Conservation (phyloP, 2,113 vertebrate species). For the Melanerpes aurifrons region DNA sequence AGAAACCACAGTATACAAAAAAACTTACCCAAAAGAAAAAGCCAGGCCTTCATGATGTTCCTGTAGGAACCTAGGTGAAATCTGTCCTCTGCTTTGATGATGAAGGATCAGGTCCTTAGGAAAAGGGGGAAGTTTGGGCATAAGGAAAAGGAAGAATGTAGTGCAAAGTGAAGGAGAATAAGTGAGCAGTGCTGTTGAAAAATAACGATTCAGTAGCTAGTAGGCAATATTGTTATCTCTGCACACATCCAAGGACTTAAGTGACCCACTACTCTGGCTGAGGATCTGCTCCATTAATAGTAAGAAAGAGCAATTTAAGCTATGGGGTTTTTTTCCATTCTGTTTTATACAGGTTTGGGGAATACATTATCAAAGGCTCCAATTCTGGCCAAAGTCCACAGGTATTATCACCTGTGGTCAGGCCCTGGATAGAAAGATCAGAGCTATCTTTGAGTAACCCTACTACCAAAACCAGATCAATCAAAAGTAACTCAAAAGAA, state of each 20-base stretch:
- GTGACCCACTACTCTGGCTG: conserved; percentile 38
- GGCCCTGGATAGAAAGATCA: conserved; percentile 62
- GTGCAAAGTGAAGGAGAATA: conserved; percentile 30
- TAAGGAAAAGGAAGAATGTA: conserved; percentile 8
- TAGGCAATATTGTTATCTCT: conserved; percentile 50
- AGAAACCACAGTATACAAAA: not conserved
- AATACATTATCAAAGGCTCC: conserved; percentile 57
- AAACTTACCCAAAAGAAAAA: conserved; percentile 52
- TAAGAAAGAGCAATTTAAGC: conserved; percentile 53
- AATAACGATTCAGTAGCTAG: conserved; percentile 45
- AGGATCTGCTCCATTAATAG: conserved; percentile 51
- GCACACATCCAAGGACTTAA: conserved; percentile 39
- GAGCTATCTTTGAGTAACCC: conserved; percentile 45
- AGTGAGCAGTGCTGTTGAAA: not conserved
- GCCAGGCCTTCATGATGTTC: conserved; percentile 17
- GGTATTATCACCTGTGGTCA: conserved; percentile 64
- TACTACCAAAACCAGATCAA: conserved; percentile 62
- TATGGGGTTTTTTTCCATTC: conserved; percentile 22
- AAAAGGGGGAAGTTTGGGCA: not conserved
- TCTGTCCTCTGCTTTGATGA: not conserved
- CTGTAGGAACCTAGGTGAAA: not conserved
- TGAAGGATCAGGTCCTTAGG: not conserved
- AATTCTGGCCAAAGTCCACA: conserved; percentile 59
- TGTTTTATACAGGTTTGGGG: conserved; percentile 54
- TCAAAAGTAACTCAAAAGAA: conserved; percentile 57